phyloP scores from a whole-genome alignment of 2,888 invertebrate genomes.

The Cerastis leucographa region DNA sequence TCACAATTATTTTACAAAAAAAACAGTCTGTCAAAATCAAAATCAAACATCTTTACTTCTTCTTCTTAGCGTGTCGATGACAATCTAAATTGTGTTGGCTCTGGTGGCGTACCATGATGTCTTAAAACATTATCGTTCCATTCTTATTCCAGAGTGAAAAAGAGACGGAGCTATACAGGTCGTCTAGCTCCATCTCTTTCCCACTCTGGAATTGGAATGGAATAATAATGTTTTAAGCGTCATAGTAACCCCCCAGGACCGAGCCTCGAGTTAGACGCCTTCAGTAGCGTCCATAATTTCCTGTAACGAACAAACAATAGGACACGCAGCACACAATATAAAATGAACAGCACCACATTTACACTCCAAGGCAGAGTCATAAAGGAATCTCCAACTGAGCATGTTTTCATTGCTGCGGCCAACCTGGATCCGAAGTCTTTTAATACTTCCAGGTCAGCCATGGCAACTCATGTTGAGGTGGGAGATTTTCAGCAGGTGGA shows the following conservation, averaged over 20 bases:
- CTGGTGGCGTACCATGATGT: too few species aligned
- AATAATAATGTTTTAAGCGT: too few species aligned
- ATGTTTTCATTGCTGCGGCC: neutral
- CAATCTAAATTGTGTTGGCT: neutral
- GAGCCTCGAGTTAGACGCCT: neutral
- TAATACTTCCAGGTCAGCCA: neutral
- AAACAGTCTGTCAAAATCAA: neutral
- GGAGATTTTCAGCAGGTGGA: neutral
- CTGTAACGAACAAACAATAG: neutral
- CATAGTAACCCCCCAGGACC: too few species aligned
- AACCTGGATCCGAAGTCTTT: neutral
- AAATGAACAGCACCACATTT: neutral
- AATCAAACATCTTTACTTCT: neutral
- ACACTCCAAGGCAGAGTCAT: neutral
- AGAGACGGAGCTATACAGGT: too few species aligned
- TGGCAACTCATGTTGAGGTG: neutral
- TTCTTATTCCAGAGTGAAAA: too few species aligned
- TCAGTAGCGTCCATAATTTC: neutral
- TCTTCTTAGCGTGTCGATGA: neutral
- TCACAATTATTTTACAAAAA: neutral
- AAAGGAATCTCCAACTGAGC: neutral
- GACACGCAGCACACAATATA: neutral
- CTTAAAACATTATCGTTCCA: too few species aligned
- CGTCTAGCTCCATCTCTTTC: too few species aligned
- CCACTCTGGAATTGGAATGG: too few species aligned